A percentile compares a stretch with the other conserved stretches of the same genome.
Evolutionary conservation across 2,113 vertebrate genomes (phyloP).

Genomic region (human): DNA sequence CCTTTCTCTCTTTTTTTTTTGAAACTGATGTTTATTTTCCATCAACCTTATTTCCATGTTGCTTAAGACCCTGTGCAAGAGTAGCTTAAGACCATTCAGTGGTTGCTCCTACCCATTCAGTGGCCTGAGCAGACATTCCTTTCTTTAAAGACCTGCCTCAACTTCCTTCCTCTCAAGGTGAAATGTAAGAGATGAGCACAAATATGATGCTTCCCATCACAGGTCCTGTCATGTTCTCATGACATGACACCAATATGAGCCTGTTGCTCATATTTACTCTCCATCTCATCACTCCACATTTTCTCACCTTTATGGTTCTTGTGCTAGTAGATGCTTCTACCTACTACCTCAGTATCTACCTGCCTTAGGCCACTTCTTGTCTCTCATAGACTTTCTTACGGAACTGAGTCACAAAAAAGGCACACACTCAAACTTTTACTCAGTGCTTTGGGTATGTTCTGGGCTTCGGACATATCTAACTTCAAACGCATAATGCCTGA

Average conservation of each 20-base stretch:
- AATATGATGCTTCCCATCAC: too few relatives aligned
- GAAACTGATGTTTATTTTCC: too few relatives aligned
- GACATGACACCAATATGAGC: not conserved
- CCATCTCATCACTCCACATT: not conserved
- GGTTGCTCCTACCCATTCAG: too few relatives aligned
- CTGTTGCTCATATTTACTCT: not conserved
- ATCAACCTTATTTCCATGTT: too few relatives aligned
- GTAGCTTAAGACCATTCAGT: too few relatives aligned
- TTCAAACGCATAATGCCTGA: not conserved
- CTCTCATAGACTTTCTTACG: not conserved
- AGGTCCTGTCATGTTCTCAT: not conserved
- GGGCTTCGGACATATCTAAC: not conserved
- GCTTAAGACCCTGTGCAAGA: too few relatives aligned
- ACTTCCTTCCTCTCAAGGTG: not conserved
- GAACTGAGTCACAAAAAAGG: not conserved
- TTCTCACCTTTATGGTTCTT: not conserved
- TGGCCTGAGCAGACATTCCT: not conserved
- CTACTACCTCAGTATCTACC: not conserved
- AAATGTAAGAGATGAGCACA: not conserved
- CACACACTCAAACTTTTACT: not conserved
- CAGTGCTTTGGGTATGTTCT: not conserved
- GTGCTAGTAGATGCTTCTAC: not conserved
- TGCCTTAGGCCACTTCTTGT: not conserved
- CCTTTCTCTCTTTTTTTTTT: not conserved
- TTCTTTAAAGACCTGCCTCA: not conserved